Percentiles rank a stretch among this genome's conserved stretches.
Evolutionary conservation across 2,888 invertebrate genomes (phyloP).

Genomic region (Phrixothrix hirtus): DNA sequence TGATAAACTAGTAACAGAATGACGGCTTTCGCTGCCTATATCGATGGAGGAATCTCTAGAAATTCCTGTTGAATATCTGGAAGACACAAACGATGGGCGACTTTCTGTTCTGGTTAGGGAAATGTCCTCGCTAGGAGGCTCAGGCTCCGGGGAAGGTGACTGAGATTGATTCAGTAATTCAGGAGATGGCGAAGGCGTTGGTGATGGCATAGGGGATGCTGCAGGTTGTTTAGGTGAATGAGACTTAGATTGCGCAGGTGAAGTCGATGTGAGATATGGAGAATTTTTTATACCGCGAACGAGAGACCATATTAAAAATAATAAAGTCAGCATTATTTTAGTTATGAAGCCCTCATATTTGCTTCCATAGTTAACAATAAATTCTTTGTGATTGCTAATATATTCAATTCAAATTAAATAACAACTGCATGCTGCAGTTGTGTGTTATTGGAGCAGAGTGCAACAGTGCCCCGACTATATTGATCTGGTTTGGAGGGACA

Average conservation of each 20-base stretch:
- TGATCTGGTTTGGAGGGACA: conserved; percentile 33
- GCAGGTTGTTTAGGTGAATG: conserved; percentile 48
- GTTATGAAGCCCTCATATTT: conserved; percentile 25
- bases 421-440: conserved; percentile 21
- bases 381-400: too few species aligned
- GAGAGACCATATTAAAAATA: conserved; percentile 66
- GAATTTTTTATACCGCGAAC: conserved; percentile 61
- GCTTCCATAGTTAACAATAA: too few species aligned
- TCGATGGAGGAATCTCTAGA: conserved; percentile 55
- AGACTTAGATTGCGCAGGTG: conserved; percentile 3
- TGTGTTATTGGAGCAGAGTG: conserved; percentile 35
- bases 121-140: conserved; percentile 46
- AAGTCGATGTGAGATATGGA: conserved; percentile 30
- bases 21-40: conserved; percentile 53
- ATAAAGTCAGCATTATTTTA: conserved; percentile 63
- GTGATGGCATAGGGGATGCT: conserved; percentile 57
- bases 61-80: conserved; percentile 48
- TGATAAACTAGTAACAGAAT: conserved; percentile 54
- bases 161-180: conserved; percentile 41
- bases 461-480: conserved; percentile 40
- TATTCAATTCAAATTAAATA: conserved; percentile 7
- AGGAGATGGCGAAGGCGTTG: conserved; percentile 54
- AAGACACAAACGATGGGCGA: conserved; percentile 40
- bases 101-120: conserved; percentile 30
- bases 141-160: conserved; percentile 49